Evolutionary conservation across 2,797 vertebrate species (phyloP).

Genomic region (Lagodon rhomboides): DNA sequence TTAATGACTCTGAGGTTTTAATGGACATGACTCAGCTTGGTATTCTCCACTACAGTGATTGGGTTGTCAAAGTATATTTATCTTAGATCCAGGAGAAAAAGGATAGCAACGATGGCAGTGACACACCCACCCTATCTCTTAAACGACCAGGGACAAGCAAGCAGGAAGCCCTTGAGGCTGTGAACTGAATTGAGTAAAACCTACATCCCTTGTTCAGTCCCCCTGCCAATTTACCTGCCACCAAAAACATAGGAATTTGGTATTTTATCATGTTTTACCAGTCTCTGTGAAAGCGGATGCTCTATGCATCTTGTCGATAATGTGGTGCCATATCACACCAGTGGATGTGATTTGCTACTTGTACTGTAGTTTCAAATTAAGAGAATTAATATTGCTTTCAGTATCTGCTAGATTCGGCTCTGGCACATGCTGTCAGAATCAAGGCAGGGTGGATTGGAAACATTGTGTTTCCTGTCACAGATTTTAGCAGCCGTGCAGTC

Average conservation of each 20-base stretch:
- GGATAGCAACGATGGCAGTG: constrained; percentile 3
- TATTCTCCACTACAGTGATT: neutral
- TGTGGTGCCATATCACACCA: neutral
- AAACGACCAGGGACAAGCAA: neutral
- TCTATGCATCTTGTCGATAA: neutral
- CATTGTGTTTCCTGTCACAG: neutral
- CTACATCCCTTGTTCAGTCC: neutral
- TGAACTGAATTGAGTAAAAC: neutral
- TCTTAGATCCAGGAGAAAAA: neutral
- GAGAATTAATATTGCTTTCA: neutral
- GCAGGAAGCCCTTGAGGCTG: neutral
- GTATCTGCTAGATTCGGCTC: neutral
- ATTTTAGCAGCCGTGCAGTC: neutral
- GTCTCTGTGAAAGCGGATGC: neutral
- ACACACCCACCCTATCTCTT: constrained; percentile 15
- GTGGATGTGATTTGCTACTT: constrained; percentile 1
- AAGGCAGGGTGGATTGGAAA: neutral
- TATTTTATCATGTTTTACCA: neutral
- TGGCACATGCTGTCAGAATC: neutral
- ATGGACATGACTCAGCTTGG: constrained; percentile 6
- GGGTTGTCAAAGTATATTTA: neutral
- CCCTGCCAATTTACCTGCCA: neutral
- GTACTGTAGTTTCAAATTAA: neutral
- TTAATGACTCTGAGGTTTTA: neutral
- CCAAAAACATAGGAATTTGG: neutral